Percentiles rank a stretch among this genome's conserved stretches.
Conservation (phyloP, 2,113 vertebrate genomes). For the Mugil cephalus region DNA sequence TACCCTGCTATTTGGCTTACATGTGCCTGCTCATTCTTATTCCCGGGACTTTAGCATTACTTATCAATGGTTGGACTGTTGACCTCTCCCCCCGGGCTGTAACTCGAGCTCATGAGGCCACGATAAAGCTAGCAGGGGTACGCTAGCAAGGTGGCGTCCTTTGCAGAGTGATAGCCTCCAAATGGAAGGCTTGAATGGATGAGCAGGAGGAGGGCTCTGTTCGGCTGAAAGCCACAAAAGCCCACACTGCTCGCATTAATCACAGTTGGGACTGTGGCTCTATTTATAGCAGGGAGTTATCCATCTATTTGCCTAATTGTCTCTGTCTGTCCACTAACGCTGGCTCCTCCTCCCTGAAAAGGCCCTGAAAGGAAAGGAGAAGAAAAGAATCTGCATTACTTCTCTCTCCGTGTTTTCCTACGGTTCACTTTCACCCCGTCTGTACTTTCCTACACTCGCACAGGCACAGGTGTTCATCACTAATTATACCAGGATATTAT, state of each 20-base stretch:
- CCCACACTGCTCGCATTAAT: slow-evolving; percentile 66
- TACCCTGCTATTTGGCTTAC: slow-evolving; percentile 35
- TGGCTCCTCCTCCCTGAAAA: slow-evolving; percentile 24
- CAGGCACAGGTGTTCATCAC: slow-evolving; percentile 75
- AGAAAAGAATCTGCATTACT: slow-evolving; percentile 13
- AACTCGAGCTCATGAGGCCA: slow-evolving; percentile 75
- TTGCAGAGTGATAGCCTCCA: slow-evolving; percentile 59
- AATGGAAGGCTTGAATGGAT: slow-evolving; percentile 57
- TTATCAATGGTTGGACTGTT: slow-evolving; percentile 77
- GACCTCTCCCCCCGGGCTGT: slow-evolving; percentile 75
- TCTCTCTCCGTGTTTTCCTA: slow-evolving; percentile 40
- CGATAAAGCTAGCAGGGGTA: slow-evolving; percentile 69
- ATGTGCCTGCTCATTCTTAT: slow-evolving; percentile 53
- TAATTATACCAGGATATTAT: slow-evolving; percentile 80
- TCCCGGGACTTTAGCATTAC: slow-evolving; percentile 43
- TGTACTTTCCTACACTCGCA: slow-evolving; percentile 40
- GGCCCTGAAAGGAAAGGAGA: slow-evolving; percentile 14
- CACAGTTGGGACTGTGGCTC: slow-evolving; percentile 55
- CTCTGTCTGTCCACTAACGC: slow-evolving; percentile 42
- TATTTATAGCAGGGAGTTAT: slow-evolving; percentile 73
- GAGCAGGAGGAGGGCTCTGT: slow-evolving; percentile 49
- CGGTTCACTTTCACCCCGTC: slow-evolving; percentile 41
- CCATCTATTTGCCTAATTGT: slow-evolving; percentile 72
- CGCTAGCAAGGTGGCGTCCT: slow-evolving; percentile 61
- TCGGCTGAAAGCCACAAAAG: slow-evolving; percentile 57